Conservation (phyloP, 2,797 vertebrate species). For the Clamator glandarius region DNA sequence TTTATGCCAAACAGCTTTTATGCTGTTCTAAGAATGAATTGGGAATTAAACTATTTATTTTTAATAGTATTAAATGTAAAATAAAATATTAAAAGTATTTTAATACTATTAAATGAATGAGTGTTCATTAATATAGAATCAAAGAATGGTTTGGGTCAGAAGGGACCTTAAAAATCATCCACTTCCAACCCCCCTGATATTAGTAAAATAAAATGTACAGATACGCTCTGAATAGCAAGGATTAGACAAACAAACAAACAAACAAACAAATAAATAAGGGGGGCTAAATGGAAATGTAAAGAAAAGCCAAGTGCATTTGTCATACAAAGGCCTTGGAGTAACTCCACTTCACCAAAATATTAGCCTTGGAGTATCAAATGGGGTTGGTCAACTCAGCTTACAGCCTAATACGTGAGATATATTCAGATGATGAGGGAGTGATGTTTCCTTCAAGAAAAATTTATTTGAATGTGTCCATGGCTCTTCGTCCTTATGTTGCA, state of each 20-base stretch:
- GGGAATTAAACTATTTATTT: neutral
- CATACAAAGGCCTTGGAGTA: neutral
- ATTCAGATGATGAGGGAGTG: neutral
- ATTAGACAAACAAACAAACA: neutral
- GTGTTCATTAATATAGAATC: neutral
- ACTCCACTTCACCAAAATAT: neutral
- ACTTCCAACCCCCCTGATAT: neutral
- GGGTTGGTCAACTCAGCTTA: neutral
- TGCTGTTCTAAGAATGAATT: neutral
- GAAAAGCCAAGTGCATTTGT: neutral
- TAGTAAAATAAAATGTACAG: neutral
- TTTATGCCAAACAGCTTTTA: neutral
- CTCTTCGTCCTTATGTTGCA: neutral
- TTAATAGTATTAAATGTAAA: neutral
- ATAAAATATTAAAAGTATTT: too few relatives aligned
- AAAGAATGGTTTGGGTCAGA: too few relatives aligned
- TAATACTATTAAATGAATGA: too few relatives aligned
- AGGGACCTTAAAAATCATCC: too few relatives aligned
- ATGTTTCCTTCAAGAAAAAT: neutral
- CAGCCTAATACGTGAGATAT: neutral
- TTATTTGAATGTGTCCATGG: rapidly evolving
- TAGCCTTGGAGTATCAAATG: neutral
- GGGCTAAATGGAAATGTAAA: neutral
- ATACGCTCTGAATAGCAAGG: neutral
- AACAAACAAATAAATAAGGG: rapidly evolving